Evolutionary conservation across 1,140 invertebrate species (phyloP).

Genomic region (Dendroctonus valens): DNA sequence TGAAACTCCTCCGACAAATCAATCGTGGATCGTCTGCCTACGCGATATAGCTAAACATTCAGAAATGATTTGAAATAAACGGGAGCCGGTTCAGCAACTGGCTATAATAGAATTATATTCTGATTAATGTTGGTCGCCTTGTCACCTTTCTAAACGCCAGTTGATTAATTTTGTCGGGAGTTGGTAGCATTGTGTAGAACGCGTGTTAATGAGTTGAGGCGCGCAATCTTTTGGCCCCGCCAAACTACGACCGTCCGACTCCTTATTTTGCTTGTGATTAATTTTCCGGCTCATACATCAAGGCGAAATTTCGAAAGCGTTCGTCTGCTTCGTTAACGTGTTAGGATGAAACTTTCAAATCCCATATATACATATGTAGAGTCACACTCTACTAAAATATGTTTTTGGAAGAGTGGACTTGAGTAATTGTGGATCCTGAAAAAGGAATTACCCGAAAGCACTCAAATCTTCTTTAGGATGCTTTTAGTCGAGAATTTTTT

Average conservation of each 20-base stretch:
- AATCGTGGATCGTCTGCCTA: too few species aligned
- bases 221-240: slow-evolving; percentile 29
- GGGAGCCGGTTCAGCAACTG: slow-evolving; percentile 21
- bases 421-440: too few species aligned
- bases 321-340: slow-evolving; percentile 17
- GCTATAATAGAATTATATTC: slow-evolving; percentile 36
- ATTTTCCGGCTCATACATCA: slow-evolving; percentile 31
- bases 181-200: slow-evolving; percentile 33
- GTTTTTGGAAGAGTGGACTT: too few species aligned
- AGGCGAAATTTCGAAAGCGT: slow-evolving; percentile 15
- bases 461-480: too few species aligned
- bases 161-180: slow-evolving; percentile 33
- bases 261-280: slow-evolving; percentile 31
- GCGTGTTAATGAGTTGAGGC: slow-evolving; percentile 34
- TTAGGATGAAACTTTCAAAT: slow-evolving; percentile 1
- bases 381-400: too few species aligned
- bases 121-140: slow-evolving; percentile 35
- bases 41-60: slow-evolving; percentile 6
- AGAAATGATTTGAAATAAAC: slow-evolving; percentile 25
- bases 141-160: slow-evolving; percentile 33
- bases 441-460: too few species aligned
- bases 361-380: background rate
- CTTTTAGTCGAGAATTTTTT: too few species aligned
- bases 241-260: slow-evolving; percentile 17
- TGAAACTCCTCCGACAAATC: too few species aligned